Percentiles rank a stretch among this genome's conserved stretches.
These are phyloP conservation scores for Perithous albicinctus DNA, from an alignment of 2,888 invertebrate species.

Conservation along the genomic window DNA sequence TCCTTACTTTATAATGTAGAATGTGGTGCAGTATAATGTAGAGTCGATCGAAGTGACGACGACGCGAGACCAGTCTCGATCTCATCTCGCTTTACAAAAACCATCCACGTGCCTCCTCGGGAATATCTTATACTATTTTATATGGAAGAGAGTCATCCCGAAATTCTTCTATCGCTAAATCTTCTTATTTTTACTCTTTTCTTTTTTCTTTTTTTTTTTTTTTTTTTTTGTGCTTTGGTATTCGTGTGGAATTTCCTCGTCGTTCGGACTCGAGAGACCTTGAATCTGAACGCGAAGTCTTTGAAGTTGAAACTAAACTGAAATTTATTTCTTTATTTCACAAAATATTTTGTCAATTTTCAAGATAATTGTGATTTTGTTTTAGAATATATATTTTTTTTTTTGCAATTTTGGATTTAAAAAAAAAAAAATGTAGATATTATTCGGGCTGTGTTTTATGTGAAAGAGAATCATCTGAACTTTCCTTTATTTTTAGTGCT, in stretches of 20 bases:
- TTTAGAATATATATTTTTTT: no score
- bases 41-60: slow-evolving; percentile 36
- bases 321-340: no score
- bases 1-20: slow-evolving; percentile 57
- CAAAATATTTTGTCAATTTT: no score
- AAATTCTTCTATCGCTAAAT: slow-evolving; percentile 38
- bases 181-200: slow-evolving; percentile 12
- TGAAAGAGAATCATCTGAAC: no score
- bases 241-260: background rate
- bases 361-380: no score
- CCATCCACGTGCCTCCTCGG: slow-evolving; percentile 52
- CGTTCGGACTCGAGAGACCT: slow-evolving; percentile 11
- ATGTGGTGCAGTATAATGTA: slow-evolving; percentile 46
- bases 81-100: slow-evolving; percentile 57
- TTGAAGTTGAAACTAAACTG: no score
- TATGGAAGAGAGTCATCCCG: background rate
- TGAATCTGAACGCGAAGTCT: no score
- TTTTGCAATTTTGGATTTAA: no score
- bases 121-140: slow-evolving; percentile 19
- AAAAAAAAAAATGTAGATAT: no score
- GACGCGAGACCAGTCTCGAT: slow-evolving; percentile 47
- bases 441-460: no score
- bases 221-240: slow-evolving; percentile 5
- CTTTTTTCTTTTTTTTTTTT: slow-evolving; percentile 5
- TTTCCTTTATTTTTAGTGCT: no score